Evolutionary conservation across 2,888 invertebrate genomes (phyloP).

Genomic region (Ernsta delagoae): DNA sequence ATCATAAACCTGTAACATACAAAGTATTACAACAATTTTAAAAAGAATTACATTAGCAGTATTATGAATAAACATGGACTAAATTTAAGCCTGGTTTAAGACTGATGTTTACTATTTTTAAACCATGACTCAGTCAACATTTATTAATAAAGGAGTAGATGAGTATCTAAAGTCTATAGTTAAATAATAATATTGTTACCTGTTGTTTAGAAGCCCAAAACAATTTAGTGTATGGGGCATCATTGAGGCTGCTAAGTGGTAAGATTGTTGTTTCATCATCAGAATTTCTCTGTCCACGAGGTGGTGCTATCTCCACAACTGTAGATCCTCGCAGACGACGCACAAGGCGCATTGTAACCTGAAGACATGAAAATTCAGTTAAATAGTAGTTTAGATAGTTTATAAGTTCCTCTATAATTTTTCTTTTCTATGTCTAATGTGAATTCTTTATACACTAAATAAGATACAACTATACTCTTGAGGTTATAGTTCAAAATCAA

Average conservation of each 20-base stretch:
- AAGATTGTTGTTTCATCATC: conserved; percentile 52
- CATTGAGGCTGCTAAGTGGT: conserved; percentile 69
- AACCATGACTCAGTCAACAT: no score
- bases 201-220: conserved; percentile 89
- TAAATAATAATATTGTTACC: no score
- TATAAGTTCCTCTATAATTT: no score
- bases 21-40: neutral
- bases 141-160: no score
- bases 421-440: no score
- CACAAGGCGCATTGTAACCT: conserved; percentile 91
- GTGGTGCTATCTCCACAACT: conserved; percentile 87
- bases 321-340: conserved; percentile 89
- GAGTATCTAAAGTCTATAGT: no score
- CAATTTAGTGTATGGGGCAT: conserved; percentile 90
- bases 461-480: no score
- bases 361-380: neutral
- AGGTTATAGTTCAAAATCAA: no score
- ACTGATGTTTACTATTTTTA: no score
- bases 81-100: no score
- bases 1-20: conserved; percentile 79
- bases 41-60: neutral
- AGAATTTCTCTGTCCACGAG: conserved; percentile 82
- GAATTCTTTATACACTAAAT: no score
- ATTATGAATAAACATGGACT: neutral
- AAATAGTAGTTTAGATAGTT: no score